A percentile compares a stretch with the other conserved stretches of the same genome.
phyloP scores from a whole-genome alignment of 2,113 vertebrate genomes.

The Psettodes erumei region DNA sequence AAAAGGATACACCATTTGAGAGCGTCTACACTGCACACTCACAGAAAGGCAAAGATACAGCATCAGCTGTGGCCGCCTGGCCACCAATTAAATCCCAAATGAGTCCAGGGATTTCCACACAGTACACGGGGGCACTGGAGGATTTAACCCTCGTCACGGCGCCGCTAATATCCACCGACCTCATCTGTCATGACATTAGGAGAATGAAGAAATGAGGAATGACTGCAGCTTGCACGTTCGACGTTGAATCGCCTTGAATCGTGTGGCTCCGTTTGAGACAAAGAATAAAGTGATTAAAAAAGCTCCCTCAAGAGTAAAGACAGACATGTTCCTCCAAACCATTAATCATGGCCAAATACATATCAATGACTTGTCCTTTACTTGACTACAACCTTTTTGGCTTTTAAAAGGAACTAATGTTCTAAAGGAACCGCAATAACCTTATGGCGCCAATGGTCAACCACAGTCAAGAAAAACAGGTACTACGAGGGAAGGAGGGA shows the following conservation, averaged over 20 bases:
- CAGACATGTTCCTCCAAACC: not conserved
- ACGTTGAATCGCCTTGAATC: too few species aligned
- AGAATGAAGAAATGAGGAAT: not conserved
- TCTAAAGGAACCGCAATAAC: too few species aligned
- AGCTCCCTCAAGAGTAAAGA: not conserved
- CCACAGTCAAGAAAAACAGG: too few species aligned
- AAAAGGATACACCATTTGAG: not conserved
- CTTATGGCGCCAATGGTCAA: too few species aligned
- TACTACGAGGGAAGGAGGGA: not conserved
- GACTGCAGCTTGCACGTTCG: too few species aligned
- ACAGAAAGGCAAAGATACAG: not conserved
- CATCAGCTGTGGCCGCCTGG: not conserved
- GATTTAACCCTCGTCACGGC: constrained; percentile 23
- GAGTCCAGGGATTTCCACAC: constrained; percentile 30
- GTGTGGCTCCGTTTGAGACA: not conserved
- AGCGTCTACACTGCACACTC: not conserved
- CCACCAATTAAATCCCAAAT: constrained; percentile 45
- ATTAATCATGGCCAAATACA: not conserved
- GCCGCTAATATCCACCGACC: not conserved
- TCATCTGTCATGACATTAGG: not conserved
- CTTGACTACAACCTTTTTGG: not conserved
- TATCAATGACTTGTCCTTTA: not conserved
- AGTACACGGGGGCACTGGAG: constrained; percentile 21
- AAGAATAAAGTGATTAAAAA: not conserved
- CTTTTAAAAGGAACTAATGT: too few species aligned